phyloP scores from a whole-genome alignment of 2,113 vertebrate genomes.

The Festucalex cinctus region DNA sequence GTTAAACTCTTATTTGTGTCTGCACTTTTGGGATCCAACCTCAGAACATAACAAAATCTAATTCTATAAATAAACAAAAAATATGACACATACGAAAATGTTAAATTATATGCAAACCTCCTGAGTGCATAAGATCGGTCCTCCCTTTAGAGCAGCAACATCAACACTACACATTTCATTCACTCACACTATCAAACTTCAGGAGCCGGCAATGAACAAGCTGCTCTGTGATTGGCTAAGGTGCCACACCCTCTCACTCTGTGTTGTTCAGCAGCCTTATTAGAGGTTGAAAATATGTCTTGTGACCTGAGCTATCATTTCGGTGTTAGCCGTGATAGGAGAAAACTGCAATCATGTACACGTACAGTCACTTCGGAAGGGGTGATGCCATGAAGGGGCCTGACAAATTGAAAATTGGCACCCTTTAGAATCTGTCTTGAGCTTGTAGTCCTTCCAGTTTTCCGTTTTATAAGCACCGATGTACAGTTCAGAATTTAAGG shows the following conservation, averaged over 20 bases:
- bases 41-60: no score
- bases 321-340: background rate
- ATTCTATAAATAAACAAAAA: background rate
- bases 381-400: background rate
- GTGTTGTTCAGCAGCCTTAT: background rate
- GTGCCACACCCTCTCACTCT: background rate
- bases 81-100: background rate
- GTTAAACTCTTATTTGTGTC: no score
- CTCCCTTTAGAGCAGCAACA: background rate
- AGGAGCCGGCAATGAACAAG: background rate
- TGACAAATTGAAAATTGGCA: slow-evolving; percentile 8
- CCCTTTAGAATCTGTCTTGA: background rate
- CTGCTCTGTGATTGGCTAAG: background rate
- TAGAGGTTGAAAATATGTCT: background rate
- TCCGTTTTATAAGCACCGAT: background rate
- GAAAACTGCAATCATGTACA: background rate
- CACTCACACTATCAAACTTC: background rate
- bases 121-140: background rate
- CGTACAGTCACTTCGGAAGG: background rate
- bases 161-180: background rate
- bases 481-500: background rate
- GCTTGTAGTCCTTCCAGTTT: background rate
- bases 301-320: slow-evolving; percentile 5
- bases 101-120: background rate
- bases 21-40: no score